Conservation (phyloP, 2,888 invertebrate genomes). For the Heliconius erato region DNA sequence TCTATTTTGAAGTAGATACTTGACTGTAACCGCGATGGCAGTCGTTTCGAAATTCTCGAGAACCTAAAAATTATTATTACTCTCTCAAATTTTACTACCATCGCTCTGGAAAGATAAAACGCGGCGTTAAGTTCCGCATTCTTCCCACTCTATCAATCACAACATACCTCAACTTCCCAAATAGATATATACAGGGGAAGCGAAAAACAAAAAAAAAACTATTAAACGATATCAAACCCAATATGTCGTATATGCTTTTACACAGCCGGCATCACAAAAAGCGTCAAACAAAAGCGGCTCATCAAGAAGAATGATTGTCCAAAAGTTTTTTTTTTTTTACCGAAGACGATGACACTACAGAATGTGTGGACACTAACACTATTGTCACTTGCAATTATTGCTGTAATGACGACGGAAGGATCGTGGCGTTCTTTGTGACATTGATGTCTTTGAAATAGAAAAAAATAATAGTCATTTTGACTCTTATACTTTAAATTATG, state of each 20-base stretch:
- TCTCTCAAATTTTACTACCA: not conserved
- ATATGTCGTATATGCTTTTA: constrained; percentile 19
- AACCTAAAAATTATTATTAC: not conserved
- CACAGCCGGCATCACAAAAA: constrained; percentile 39
- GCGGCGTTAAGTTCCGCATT: not conserved
- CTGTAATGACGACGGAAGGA: constrained; percentile 41
- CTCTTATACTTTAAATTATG: constrained; percentile 1
- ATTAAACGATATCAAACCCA: constrained; percentile 8
- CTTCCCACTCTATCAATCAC: not conserved
- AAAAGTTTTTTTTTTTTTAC: constrained; percentile 49
- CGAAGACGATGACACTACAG: constrained; percentile 53
- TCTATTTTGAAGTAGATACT: too few species aligned
- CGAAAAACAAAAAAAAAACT: not conserved
- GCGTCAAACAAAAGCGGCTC: constrained; percentile 52
- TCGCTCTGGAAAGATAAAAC: not conserved
- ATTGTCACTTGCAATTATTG: constrained; percentile 52
- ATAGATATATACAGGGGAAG: not conserved
- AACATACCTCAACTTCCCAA: not conserved
- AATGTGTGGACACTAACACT: constrained; percentile 40
- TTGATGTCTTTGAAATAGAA: not conserved
- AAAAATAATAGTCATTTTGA: not conserved
- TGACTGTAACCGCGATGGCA: too few species aligned
- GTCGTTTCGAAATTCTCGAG: not conserved
- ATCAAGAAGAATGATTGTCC: constrained; percentile 52
- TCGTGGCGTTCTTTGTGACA: not conserved